These are phyloP conservation scores for Trachurus trachurus DNA, from an alignment of 2,797 vertebrate species.

Conservation along the genomic window DNA sequence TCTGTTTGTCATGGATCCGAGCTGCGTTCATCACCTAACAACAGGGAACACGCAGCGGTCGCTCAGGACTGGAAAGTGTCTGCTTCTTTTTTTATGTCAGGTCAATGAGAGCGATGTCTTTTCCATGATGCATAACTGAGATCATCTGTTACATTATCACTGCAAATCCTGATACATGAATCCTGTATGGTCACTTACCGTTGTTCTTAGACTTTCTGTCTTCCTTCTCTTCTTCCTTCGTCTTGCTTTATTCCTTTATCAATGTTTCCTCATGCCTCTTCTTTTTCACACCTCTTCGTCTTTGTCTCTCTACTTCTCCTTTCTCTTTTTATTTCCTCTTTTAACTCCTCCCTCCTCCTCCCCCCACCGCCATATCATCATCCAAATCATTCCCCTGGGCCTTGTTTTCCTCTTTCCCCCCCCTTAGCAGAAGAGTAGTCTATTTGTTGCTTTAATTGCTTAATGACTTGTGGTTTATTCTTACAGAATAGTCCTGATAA, in stretches of 20 bases:
- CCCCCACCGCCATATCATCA: neutral
- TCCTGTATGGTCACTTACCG: slow-evolving; percentile 28
- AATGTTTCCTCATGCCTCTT: neutral
- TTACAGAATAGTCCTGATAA: neutral
- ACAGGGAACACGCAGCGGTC: neutral
- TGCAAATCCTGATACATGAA: neutral
- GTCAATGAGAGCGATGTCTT: neutral
- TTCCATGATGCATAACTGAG: neutral
- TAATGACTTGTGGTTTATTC: neutral
- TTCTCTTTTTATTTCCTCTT: slow-evolving; percentile 25
- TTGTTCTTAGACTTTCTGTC: neutral
- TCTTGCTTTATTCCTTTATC: neutral
- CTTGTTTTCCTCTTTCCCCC: neutral
- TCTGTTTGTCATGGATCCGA: slow-evolving; percentile 80
- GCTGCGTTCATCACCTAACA: slow-evolving; percentile 78
- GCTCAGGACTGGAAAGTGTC: neutral
- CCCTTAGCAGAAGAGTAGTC: neutral
- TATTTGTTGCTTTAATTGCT: neutral
- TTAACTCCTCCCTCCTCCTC: slow-evolving; percentile 39
- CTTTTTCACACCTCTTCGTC: slow-evolving; percentile 3
- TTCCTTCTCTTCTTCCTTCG: neutral
- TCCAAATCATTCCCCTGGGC: neutral
- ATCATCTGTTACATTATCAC: neutral
- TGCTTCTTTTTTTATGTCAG: neutral
- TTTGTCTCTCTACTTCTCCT: neutral